Evolutionary conservation across 2,888 invertebrate species (phyloP), one percentile per base, ranked within the genome.

Genomic region (Prosapia bicincta): DNA sequence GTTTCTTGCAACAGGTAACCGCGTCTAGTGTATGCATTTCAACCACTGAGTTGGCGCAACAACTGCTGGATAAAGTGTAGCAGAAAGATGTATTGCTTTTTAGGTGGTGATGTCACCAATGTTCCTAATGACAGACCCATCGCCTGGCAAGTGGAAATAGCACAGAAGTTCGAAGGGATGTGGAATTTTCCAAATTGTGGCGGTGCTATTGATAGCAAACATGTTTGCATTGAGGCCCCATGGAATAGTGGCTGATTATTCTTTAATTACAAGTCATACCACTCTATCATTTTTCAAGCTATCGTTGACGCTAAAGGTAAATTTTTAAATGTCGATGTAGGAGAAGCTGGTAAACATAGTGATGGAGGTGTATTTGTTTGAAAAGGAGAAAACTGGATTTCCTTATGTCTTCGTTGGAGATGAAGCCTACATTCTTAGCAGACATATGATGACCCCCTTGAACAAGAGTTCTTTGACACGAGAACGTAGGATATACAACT

Each of bases 341-440:
- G 73, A 32, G 76, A 69, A 68, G 71, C 69, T 13, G 71, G 77
- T 1, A 74, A 68, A 68, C 25, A 74, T 28, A 74, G 74, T 74
- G 74, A 77, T 54, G 74, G 71, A 30, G 77, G 74, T 24, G 71
- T 77, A 28, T 77, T 77, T 67, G 13, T 68, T 67, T 20, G n/a
- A n/a, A n/a, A n/a, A n/a, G n/a, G n/a, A n/a, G n/a, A n/a, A n/a
- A n/a, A n/a, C n/a, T n/a, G n/a, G 28, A 28, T 74, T 74, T 28
- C 70, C 70, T 30, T 74, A 74, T 26, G 65, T 74, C 0, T 74
- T 74, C 70, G 70, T 74, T 20, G 74, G 20, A 24, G 74, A 74
- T 26, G 74, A 74, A 43, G 43, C 70, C 1, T 74, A 74, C n/a
- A 25, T 69, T 26, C 74, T 74, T 6, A n/a, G n/a, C n/a, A n/a